Evolutionary conservation across 2,888 invertebrate genomes (phyloP), one percentile per base, ranked within the genome.

Genomic region (Anagyrus pseudococci): DNA sequence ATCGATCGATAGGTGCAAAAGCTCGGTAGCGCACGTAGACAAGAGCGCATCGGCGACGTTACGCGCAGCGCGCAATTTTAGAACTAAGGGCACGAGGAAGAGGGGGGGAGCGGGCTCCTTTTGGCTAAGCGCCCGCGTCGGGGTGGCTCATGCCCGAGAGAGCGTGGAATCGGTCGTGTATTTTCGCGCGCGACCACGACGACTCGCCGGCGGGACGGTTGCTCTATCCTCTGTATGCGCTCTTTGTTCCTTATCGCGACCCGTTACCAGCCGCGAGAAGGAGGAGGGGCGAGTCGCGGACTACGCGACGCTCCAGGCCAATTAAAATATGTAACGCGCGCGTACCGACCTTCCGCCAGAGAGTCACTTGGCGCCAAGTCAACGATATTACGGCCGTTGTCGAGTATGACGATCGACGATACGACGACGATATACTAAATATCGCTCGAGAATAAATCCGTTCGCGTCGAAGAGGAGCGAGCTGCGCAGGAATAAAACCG

Each of bases 21-120:
- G 19, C 29, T 41, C 41, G 23, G 17, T 19, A 25, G 25, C 41
- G n/a, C 41, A 8, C 23, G 52, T 10, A 33, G 3, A 23, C 56
- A 47, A 56, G 58, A 58, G 64, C 67, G 63, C 61, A 68, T 68
- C 60, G 66, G 69, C 70, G 70, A 70, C 71, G 71, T n/a, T n/a
- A n/a, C 33, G 33, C 7, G 33, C 7, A 41, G 17, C 40, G 40
- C 67, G 72, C 77, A 78, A 77, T 77, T 78, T 78, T 77, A 78
- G 78, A 29, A 76, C 74, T 75, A 74, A 73, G 76, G 72, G 70
- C 70, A 69, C 71, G 66, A 52, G 67, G 62, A 69, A 67, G 66
- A 58, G 19, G 41, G 13, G n/a, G 25, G 48, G 25, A 23, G 4
- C 46, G 46, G 4, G 19, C 48, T 15, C 33, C n/a, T 3, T 17